phyloP scores from a whole-genome alignment of 2,888 invertebrate genomes.

The Leptinotarsa peninsularis region DNA sequence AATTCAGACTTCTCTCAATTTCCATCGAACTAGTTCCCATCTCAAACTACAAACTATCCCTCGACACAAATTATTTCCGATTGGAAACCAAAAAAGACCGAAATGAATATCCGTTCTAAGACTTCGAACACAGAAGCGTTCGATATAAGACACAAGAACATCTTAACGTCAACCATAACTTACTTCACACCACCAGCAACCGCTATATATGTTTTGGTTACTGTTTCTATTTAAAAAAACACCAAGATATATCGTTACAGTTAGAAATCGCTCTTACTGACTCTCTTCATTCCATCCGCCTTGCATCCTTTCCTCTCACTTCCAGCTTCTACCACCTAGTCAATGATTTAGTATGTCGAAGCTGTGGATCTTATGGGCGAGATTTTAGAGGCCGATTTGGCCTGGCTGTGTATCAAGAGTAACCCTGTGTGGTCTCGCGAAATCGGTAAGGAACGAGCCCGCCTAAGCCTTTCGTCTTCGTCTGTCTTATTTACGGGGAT shows the following conservation, averaged over 20 bases:
- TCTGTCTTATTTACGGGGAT: constrained; percentile 21
- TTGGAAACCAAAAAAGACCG: neutral
- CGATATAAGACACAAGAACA: constrained; percentile 47
- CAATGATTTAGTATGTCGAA: constrained; percentile 42
- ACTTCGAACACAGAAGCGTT: constrained; percentile 27
- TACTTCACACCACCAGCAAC: constrained; percentile 63
- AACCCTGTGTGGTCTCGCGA: constrained; percentile 41
- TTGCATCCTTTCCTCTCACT: constrained; percentile 28
- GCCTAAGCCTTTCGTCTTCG: constrained; percentile 28
- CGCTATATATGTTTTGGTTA: constrained; percentile 67
- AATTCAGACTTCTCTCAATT: too few relatives aligned
- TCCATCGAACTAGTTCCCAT: too few relatives aligned
- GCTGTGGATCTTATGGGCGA: constrained; percentile 20
- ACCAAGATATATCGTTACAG: constrained; percentile 62
- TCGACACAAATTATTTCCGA: neutral
- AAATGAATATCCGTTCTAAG: neutral
- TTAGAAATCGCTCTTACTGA: constrained; percentile 54
- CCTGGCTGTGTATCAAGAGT: constrained; percentile 29
- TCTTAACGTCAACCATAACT: constrained; percentile 60
- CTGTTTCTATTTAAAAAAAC: constrained; percentile 60
- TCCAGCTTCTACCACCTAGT: constrained; percentile 42
- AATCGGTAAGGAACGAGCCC: constrained; percentile 29
- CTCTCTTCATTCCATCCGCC: constrained; percentile 33
- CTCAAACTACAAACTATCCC: too few relatives aligned
- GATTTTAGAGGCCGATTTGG: constrained; percentile 38